These are phyloP conservation scores for Mastomys natalensis DNA, from an alignment of 2,113 vertebrate species.

Conservation along the genomic window DNA sequence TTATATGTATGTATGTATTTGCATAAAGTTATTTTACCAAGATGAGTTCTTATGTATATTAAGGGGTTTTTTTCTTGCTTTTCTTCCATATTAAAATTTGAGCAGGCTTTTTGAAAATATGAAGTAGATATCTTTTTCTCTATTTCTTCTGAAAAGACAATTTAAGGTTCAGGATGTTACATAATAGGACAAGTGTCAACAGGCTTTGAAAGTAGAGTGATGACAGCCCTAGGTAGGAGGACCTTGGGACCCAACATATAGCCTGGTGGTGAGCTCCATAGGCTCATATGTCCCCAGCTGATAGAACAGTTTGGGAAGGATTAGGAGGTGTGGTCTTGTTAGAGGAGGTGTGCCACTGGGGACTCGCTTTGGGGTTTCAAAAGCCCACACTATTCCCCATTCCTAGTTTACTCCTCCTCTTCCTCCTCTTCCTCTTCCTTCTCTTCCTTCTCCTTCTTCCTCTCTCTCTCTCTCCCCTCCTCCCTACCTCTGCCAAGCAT, in stretches of 20 bases:
- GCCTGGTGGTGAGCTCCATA: neutral
- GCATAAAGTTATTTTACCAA: constrained; percentile 7
- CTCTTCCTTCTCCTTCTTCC: neutral
- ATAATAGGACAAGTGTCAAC: neutral
- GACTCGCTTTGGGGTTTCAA: neutral
- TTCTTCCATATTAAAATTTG: constrained; percentile 44
- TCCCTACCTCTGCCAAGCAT: neutral
- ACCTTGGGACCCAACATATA: neutral
- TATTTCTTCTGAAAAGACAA: neutral
- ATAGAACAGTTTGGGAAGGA: neutral
- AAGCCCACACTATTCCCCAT: neutral
- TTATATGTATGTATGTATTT: neutral
- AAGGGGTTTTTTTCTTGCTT: neutral
- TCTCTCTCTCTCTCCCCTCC: neutral
- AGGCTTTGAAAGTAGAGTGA: neutral
- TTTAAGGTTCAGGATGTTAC: neutral
- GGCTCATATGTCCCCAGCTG: neutral
- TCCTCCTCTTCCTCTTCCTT: too few species aligned
- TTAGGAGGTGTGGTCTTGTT: neutral
- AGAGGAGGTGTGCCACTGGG: neutral
- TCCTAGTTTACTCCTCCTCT: neutral
- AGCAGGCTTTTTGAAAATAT: neutral
- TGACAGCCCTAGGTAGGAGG: neutral
- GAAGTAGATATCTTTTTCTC: neutral
- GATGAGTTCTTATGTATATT: neutral